Evolutionary conservation across 2,797 vertebrate genomes (phyloP).

Genomic region (Enteromius thamalakanensis): DNA sequence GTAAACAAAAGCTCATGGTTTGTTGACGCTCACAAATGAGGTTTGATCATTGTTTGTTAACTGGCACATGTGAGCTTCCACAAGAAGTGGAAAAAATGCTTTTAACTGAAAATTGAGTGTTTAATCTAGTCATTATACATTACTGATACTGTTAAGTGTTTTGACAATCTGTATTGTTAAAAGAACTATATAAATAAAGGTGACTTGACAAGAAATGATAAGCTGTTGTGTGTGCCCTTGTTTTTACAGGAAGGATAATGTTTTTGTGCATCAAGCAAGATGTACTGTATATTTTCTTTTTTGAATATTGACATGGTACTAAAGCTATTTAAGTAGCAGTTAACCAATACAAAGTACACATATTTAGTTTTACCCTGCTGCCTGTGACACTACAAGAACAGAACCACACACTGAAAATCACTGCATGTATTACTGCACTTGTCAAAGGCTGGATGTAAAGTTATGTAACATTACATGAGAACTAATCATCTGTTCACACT

Average conservation of each 20-base stretch:
- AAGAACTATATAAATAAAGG: too few species aligned
- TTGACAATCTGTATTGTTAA: too few species aligned
- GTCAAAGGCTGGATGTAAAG: background rate
- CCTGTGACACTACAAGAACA: background rate
- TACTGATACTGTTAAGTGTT: too few species aligned
- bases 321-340: background rate
- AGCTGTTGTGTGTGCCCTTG: too few species aligned
- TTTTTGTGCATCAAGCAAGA: background rate
- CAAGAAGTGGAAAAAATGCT: background rate
- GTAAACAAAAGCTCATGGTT: background rate
- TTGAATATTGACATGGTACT: background rate
- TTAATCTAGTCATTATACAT: too few species aligned
- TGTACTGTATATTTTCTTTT: background rate
- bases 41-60: background rate
- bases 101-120: too few species aligned
- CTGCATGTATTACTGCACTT: conserved; percentile 1
- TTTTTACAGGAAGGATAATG: too few species aligned
- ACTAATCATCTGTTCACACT: conserved; percentile 1
- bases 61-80: background rate
- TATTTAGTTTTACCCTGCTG: background rate
- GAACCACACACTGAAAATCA: background rate
- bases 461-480: background rate
- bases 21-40: background rate
- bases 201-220: too few species aligned
- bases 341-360: background rate